Evolutionary conservation across 2,797 vertebrate species (phyloP).

Genomic region (Meriones psammophilus): DNA sequence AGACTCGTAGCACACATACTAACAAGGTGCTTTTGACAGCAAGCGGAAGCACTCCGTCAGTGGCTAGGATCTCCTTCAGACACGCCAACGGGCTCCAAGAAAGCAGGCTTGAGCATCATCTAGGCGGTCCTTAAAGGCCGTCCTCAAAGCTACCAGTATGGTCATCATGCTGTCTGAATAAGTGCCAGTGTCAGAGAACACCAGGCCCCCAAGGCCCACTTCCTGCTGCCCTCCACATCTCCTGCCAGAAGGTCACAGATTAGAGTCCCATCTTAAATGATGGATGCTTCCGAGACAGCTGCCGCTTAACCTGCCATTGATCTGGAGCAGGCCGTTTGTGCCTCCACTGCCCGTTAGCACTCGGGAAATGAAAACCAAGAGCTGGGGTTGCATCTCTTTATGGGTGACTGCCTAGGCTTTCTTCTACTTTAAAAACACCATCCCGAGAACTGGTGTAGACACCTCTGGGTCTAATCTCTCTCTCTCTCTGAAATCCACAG

Average conservation of each 20-base stretch:
- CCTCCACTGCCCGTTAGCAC: background rate
- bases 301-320: background rate
- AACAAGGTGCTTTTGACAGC: constrained; percentile 74
- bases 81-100: background rate
- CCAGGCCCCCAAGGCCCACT: background rate
- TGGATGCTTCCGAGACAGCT: background rate
- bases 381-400: background rate
- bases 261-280: background rate
- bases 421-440: background rate
- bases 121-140: background rate
- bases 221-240: background rate
- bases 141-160: background rate
- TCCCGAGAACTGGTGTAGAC: background rate
- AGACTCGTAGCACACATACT: background rate
- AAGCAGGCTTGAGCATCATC: background rate
- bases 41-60: constrained; percentile 26
- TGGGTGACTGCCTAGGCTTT: background rate
- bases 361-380: background rate
- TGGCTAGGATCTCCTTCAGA: constrained; percentile 69
- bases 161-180: background rate
- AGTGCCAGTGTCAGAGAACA: background rate
- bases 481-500: background rate
- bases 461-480: background rate
- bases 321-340: background rate
- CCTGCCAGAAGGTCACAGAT: constrained; percentile 34